These are phyloP conservation scores for Xestoiulus laeticollis DNA, from an alignment of 2,888 invertebrate species.

Conservation along the genomic window DNA sequence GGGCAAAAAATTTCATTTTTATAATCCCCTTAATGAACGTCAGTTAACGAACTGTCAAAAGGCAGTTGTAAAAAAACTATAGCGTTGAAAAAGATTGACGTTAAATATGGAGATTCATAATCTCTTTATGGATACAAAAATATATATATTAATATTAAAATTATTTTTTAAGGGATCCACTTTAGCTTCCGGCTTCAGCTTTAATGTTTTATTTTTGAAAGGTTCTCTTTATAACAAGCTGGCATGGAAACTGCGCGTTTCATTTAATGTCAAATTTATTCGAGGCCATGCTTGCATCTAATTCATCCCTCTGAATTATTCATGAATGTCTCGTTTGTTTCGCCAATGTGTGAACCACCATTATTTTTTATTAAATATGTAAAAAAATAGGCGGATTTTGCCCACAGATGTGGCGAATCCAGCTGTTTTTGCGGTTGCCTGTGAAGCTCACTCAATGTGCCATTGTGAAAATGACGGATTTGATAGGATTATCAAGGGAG, in stretches of 20 bases:
- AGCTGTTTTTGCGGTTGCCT: background rate
- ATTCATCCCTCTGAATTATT: background rate
- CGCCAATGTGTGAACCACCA: background rate
- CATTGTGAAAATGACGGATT: background rate
- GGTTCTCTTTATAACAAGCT: background rate
- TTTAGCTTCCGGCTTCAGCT: background rate
- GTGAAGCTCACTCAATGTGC: background rate
- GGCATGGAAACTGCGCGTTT: background rate
- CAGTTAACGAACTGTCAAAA: background rate
- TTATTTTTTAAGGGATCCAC: too few relatives aligned
- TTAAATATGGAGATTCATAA: too few relatives aligned
- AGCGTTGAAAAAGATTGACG: too few relatives aligned
- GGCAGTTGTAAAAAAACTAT: background rate
- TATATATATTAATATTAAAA: too few relatives aligned
- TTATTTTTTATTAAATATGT: slow-evolving; percentile 3
- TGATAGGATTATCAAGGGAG: background rate
- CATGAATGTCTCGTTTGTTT: background rate
- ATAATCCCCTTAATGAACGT: too few relatives aligned
- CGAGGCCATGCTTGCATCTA: background rate
- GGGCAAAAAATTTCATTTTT: too few relatives aligned
- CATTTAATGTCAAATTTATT: background rate
- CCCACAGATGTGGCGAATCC: background rate
- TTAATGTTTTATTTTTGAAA: background rate
- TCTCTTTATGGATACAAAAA: too few relatives aligned
- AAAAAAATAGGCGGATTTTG: background rate